Evolutionary conservation across 2,888 invertebrate species (phyloP).

Genomic region (Ernsta delagoae): DNA sequence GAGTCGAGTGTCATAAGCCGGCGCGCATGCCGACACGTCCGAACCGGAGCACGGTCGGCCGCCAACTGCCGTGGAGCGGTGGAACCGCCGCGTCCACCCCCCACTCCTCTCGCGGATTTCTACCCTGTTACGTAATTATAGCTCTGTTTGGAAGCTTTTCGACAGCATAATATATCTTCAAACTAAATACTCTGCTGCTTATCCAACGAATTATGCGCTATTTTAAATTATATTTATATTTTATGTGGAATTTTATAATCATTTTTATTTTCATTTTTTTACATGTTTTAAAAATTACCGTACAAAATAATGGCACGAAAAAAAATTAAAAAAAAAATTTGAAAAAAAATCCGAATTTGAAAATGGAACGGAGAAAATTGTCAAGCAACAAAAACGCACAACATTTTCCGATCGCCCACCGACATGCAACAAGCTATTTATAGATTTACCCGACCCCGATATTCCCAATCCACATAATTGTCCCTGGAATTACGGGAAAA

Average conservation of each 20-base stretch:
- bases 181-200: no score
- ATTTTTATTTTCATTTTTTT: not conserved
- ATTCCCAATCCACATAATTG: conserved; percentile 54
- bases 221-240: no score
- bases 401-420: no score
- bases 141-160: conserved; percentile 40
- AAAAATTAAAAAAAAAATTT: not conserved
- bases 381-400: not conserved
- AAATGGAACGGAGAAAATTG: not conserved
- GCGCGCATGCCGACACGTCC: conserved; percentile 62
- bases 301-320: not conserved
- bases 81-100: conserved; percentile 53
- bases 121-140: conserved; percentile 52
- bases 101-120: conserved; percentile 39
- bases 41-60: conserved; percentile 63
- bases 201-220: no score
- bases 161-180: conserved; percentile 17
- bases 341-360: not conserved
- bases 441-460: conserved; percentile 24
- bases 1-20: conserved; percentile 51
- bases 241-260: no score
- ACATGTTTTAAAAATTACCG: no score
- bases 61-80: conserved; percentile 65
- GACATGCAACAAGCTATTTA: conserved; percentile 30
- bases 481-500: conserved; percentile 60